A percentile compares a stretch with the other conserved stretches of the same genome.
Evolutionary conservation across 2,113 vertebrate genomes (phyloP).

Genomic region (Anguilla rostrata): DNA sequence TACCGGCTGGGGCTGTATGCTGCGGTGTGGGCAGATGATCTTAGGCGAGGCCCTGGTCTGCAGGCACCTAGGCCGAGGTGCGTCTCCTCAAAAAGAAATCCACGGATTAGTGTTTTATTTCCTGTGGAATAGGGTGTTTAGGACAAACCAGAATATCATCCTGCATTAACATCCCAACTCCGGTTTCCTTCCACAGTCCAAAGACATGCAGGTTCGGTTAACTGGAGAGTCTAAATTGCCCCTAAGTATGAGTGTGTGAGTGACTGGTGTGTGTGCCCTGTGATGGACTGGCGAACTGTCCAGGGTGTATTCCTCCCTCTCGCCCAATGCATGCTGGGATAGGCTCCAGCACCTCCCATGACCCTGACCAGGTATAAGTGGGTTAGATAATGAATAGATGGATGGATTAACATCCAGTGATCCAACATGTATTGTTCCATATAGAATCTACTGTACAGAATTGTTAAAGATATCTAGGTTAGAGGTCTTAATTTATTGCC

Average conservation of each 20-base stretch:
- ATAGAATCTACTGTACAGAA: slow-evolving; percentile 5
- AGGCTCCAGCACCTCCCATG: too few relatives aligned
- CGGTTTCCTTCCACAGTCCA: too few relatives aligned
- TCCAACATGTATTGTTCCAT: neutral
- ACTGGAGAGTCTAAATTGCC: too few relatives aligned
- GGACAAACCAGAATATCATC: neutral
- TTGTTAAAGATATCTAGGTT: slow-evolving; percentile 14
- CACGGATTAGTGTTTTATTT: neutral
- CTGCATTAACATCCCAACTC: neutral
- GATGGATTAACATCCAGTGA: neutral
- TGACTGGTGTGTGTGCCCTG: too few relatives aligned
- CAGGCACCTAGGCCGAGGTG: slow-evolving; percentile 91
- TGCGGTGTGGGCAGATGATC: slow-evolving; percentile 98
- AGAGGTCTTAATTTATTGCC: neutral
- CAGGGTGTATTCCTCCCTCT: too few relatives aligned
- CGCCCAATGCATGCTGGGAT: too few relatives aligned
- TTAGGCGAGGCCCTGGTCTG: slow-evolving; percentile 90
- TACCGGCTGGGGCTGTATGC: slow-evolving; percentile 97
- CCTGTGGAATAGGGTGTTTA: neutral
- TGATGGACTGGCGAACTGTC: too few relatives aligned
- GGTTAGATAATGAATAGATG: too few relatives aligned
- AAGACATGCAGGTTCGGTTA: too few relatives aligned
- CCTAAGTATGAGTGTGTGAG: too few relatives aligned
- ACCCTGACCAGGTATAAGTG: too few relatives aligned
- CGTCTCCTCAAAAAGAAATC: slow-evolving; percentile 30